Base-by-base conservation (phyloP, 2,797 vertebrate species). In the Semaprochilodus insignis region DNA sequence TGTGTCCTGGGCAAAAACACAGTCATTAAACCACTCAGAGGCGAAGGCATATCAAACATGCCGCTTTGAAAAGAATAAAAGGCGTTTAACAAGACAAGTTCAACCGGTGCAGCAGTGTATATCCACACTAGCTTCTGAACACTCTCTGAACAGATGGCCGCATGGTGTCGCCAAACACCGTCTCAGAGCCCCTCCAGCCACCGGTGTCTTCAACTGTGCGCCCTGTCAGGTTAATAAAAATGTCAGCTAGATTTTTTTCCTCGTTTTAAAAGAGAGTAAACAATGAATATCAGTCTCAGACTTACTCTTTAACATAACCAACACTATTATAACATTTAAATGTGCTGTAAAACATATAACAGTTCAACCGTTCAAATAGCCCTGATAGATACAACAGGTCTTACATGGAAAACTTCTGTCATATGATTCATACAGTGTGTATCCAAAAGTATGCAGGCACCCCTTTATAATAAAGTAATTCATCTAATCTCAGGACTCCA, bases 101-200 rank as follows among this genome's bases (percentile, higher is more conserved):
- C 86, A 88, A 75, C 87, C 88, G 90, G 89, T 88, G 75, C 85
- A 87, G 31, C 10, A 8, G 19, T 60, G 87, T 84, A 86, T 59
- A 88, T 81, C 89, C 90, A 78, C 81, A 82, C 79, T 82, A 66
- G 88, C 65, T 19, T 4, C 76, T 23, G 57, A 23, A 23, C 66
- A 48, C 62, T 70, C 34, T 81, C 76, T 27, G 71, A 31, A 73
- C n/a, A 73, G 51, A 78, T 82, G 80, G 82, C 88, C 91, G 77
- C 90, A 44, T 87, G 89, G 91, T 91, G 91, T 91, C 91, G 90
- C 84, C 91, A 93, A 85, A 92, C 86, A 84, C 88, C 86, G 66
- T 65, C 31, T 59, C 40, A 89, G 34, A 81, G 11, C 60, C 77
- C 23, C 8, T 31, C 7, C 74, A 66, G 63, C 23, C 85, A 21